Base-by-base conservation (phyloP, 2,113 vertebrate genomes). In the Heterochromis multidens region DNA sequence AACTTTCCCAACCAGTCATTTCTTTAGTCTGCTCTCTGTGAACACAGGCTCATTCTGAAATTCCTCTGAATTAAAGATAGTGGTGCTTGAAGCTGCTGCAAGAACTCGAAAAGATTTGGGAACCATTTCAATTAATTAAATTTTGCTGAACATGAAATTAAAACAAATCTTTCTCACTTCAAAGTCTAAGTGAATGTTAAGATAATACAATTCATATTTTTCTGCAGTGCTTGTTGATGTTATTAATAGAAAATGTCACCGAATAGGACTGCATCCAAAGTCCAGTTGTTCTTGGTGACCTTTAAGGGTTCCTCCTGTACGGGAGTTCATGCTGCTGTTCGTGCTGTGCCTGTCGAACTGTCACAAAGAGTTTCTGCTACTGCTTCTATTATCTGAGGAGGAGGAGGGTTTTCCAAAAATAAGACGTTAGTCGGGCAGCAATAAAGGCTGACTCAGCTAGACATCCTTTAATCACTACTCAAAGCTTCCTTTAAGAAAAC, bases 1-100 rank as follows among this genome's bases (percentile, higher is more conserved):
- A 21, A 29, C 65, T 0, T 46, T 70, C 37, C 40, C 65, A 27
- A 6, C 1, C 5, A 0, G 65, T 8, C 37, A 27, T 46, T 27
- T 27, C 37, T 70, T 70, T 11, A 70, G 1, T 27, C 23, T 43
- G 37, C 25, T 25, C 63, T 25, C 4, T 43, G 63, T 67, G 35
- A 67, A 70, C 37, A 11, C 37, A 14, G 1, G 3, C 40, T 72
- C 65, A 0, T 0, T 72, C 40, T 72, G 1, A 72, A 49, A 0
- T 2, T 46, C 1, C 16, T 46, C 63, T 70, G 65, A 27, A 27
- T 29, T 0, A 7, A 72, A 49, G 14, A 1, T 40, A 8, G 23
- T 4, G 0, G 0, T 19, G 9, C 17, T 72, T 72, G 40, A 72
- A 72, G 43, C 43, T 29, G 40, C 40, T 29, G 16, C 43, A 0